A percentile compares a stretch with the other conserved stretches of the same genome.
phyloP scores from a whole-genome alignment of 2,888 invertebrate genomes.

The Lasioglossum villosulum region DNA sequence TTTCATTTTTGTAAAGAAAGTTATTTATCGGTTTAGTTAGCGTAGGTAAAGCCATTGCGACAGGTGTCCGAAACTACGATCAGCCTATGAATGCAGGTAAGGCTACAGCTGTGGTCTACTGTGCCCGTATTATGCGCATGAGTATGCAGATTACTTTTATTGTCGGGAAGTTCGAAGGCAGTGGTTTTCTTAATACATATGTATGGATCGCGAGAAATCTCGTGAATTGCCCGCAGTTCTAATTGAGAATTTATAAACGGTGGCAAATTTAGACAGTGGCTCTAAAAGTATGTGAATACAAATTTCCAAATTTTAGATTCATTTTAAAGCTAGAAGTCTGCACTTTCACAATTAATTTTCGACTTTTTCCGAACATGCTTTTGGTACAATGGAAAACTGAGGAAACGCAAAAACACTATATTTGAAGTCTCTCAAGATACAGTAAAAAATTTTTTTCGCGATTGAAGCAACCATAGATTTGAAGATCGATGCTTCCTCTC shows the following conservation, averaged over 20 bases:
- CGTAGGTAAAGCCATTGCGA: not conserved
- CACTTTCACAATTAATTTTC: not conserved
- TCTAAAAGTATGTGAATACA: not conserved
- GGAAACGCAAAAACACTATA: not conserved
- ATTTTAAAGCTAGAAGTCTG: not conserved
- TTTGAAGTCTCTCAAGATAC: not conserved
- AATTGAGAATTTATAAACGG: not conserved
- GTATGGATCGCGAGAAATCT: not conserved
- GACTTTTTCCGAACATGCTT: not conserved
- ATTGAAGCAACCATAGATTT: not conserved
- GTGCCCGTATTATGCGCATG: not conserved
- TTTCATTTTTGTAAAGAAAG: not conserved
- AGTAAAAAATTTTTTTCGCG: not conserved
- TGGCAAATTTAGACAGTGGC: not conserved
- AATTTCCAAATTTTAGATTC: not conserved
- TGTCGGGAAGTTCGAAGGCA: not conserved
- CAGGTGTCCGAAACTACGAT: constrained; percentile 1
- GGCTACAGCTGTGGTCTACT: not conserved
- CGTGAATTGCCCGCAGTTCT: not conserved
- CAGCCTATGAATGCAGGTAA: not conserved
- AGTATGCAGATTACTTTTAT: constrained; percentile 7
- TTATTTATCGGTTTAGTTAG: not conserved
- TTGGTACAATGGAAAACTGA: no score
- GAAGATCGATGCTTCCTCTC: not conserved
- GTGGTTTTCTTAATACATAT: not conserved